Evolutionary conservation across 2,888 invertebrate genomes (phyloP).

Genomic region (Drosophila limbata): DNA sequence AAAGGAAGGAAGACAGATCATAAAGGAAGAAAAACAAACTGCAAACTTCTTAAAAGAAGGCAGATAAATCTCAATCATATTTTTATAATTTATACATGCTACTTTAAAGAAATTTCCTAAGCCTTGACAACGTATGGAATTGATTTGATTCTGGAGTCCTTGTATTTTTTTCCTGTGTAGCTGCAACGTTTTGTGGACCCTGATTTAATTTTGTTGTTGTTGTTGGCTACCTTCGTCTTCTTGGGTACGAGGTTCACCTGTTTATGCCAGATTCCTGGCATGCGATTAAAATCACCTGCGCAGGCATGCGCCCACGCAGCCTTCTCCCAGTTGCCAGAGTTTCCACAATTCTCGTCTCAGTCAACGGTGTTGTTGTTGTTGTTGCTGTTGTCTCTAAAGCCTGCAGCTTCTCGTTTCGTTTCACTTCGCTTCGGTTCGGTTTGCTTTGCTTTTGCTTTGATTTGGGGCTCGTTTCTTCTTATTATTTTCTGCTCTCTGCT

Average conservation of each 20-base stretch:
- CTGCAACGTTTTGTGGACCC: constrained; percentile 48
- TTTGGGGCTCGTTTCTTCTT: constrained; percentile 60
- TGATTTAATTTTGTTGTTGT: constrained; percentile 68
- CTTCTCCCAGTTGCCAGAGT: constrained; percentile 11
- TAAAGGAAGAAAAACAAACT: too few species aligned
- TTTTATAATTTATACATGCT: too few species aligned
- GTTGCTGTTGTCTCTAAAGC: constrained; percentile 36
- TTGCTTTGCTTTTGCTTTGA: constrained; percentile 54
- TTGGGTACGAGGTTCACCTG: constrained; percentile 77
- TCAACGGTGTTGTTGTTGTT: constrained; percentile 32
- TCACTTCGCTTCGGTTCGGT: constrained; percentile 15
- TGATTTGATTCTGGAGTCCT: not conserved
- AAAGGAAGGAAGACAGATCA: too few species aligned
- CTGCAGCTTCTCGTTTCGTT: constrained; percentile 36
- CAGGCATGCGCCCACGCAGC: constrained; percentile 80
- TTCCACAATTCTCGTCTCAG: constrained; percentile 24
- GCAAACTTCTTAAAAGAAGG: too few species aligned
- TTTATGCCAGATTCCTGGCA: constrained; percentile 84
- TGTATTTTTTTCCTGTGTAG: constrained; percentile 17
- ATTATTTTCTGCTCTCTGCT: constrained; percentile 37
- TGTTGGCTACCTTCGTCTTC: constrained; percentile 30
- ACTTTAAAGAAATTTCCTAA: too few species aligned
- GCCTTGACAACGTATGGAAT: not conserved
- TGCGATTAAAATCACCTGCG: constrained; percentile 85
- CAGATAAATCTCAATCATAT: too few species aligned